These are phyloP conservation scores for Macrotrachela quadricornifera DNA, from an alignment of 1,140 invertebrate species.

Conservation along the genomic window DNA sequence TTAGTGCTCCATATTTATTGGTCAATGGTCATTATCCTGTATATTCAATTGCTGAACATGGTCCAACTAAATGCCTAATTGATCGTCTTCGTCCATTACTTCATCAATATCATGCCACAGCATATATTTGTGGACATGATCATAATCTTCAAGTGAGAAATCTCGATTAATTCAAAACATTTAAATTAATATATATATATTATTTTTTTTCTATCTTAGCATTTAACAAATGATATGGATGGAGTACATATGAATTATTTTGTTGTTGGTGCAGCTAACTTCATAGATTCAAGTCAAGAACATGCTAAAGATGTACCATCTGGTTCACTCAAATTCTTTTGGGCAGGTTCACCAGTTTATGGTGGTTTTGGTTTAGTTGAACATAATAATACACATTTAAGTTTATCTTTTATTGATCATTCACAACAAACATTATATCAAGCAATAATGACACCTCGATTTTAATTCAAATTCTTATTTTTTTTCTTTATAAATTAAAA, in stretches of 20 bases:
- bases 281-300: constrained; percentile 19
- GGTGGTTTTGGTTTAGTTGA: constrained; percentile 27
- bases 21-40: constrained; percentile 20
- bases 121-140: constrained; percentile 34
- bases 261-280: constrained; percentile 26
- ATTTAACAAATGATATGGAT: no score
- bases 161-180: constrained; percentile 10
- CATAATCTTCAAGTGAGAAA: constrained; percentile 28
- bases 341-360: constrained; percentile 18
- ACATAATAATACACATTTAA: constrained; percentile 19
- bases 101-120: constrained; percentile 28
- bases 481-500: no score
- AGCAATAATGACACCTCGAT: no score
- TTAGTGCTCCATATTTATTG: constrained; percentile 20
- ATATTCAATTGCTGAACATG: constrained; percentile 32
- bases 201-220: no score
- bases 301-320: constrained; percentile 20
- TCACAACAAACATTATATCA: constrained; percentile 14
- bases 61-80: constrained; percentile 29
- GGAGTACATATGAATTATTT: constrained; percentile 19
- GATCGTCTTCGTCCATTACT: constrained; percentile 27
- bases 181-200: constrained; percentile 11
- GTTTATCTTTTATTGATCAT: constrained; percentile 20
- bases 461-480: no score
- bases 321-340: constrained; percentile 21